Evolutionary conservation across 2,797 vertebrate species (phyloP), one percentile per base, ranked within the genome.

Genomic region (Alauda arvensis): DNA sequence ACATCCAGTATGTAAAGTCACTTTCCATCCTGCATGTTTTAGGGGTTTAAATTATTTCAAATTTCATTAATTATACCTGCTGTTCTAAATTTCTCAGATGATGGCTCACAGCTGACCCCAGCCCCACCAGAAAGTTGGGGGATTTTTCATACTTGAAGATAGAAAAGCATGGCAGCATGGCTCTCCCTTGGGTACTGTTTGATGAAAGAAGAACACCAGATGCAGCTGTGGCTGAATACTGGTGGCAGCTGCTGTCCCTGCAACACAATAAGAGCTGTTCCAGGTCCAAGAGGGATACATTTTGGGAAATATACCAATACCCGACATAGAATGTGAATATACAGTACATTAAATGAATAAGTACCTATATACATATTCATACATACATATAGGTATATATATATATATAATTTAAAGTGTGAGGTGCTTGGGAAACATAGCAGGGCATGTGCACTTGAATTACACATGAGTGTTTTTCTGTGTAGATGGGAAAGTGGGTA

Each of bases 391-490:
- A 28, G 6, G 6, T 24, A 14, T 33, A 4, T 37, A 31, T 46
- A 39, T 39, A 39, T 40, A 7, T 26, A 28, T 61, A 3, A 39
- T 25, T 26, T 66, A 29, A 72, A 42, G 39, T 68, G 61, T 51
- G 31, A 67, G 8, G 28, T 86, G 2, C 62, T 87, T 71, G 55
- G 53, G 29, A 65, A 71, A 75, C 31, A 39, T 56, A 33, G 26
- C 34, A 37, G 19, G 29, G 18, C 40, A 48, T 23, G 23, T 8
- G 29, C 8, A 39, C 31, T 24, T 77, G 49, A 88, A 42, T 57
- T 49, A 63, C 21, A n/a, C 0, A 0, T 13, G 16, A 72, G 19
- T 9, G 7, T 39, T 34, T 66, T 56, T 70, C 33, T 59, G 43
- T 77, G 19, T 55, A 7, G 34, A 21, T 31, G 29, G 34, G 31